Base-by-base conservation (phyloP, 2,888 invertebrate genomes). In the Rhorus exstirpatorius region DNA sequence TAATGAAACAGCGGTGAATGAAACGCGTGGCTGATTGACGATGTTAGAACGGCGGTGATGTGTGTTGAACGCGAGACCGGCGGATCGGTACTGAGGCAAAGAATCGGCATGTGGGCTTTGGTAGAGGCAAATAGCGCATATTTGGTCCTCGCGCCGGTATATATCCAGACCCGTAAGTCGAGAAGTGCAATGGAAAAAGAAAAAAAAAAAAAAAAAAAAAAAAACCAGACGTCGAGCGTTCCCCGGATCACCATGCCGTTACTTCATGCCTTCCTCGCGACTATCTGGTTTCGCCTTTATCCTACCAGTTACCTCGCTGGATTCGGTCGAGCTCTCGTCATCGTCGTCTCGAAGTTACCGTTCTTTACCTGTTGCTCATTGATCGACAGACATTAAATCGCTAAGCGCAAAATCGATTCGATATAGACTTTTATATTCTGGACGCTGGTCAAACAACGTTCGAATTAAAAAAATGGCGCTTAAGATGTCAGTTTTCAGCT, bases 31-130 rank as follows among this genome's bases (percentile, higher is more conserved):
- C 3, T 10, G 21, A 60, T 60, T 3, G 51, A 26, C 49, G 38
- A 35, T 60, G 3, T 17, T 24, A 60, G 14, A 10, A 10, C 8
- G 12, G 17, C 24, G 35, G 19, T 24, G 21, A 46, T n/a, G 55
- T 26, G 53, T 65, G 79, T 63, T 53, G 63, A 67, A 51, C 60
- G 70, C 63, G 70, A 65, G 80, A 80, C 80, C 80, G 80, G 80
- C 75, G 35, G 75, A 65, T 76, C 70, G 55, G 46, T 10, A 80
- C 80, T 80, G 80, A 70, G 26, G 72, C 67, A 72, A 26, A 31
- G 60, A 49, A 65, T 58, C 75, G 58, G 60, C 46, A 63, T 41
- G 12, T 24, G 21, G 35, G 38, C 38, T 19, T 41, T 19, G 44
- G 60, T 58, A 31, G 31, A 31, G 51, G 75, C 8, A 35, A 35